Evolutionary conservation across 2,113 vertebrate genomes (phyloP).

Genomic region (Mustela nigripes): DNA sequence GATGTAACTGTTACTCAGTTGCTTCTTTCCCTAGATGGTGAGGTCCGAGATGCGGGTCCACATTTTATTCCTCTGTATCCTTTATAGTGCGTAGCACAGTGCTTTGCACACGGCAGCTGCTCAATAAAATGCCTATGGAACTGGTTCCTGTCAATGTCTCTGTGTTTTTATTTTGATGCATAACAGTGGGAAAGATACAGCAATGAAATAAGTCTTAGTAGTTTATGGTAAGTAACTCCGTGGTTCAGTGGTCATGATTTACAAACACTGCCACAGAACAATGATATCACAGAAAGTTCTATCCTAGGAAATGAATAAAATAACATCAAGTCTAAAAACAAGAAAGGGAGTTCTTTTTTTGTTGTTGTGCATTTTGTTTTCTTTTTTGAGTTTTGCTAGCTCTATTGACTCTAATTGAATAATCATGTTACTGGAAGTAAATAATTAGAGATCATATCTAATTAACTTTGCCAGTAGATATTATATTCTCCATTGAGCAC

Average conservation of each 20-base stretch:
- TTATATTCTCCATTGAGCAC: not conserved
- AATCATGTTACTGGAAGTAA: not conserved
- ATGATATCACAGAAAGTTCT: not conserved
- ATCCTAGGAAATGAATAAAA: not conserved
- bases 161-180: not conserved
- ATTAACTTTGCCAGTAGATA: slow-evolving; percentile 6
- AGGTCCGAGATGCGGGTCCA: not conserved
- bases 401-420: not conserved
- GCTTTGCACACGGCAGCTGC: not conserved
- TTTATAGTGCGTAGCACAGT: not conserved
- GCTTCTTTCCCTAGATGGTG: not conserved
- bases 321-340: not conserved
- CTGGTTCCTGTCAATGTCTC: not conserved
- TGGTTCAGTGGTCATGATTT: not conserved
- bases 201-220: not conserved
- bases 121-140: not conserved
- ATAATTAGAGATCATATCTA: not conserved
- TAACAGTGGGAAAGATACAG: not conserved
- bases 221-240: not conserved
- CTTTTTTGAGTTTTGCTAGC: not conserved
- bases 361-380: not conserved
- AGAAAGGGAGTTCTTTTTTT: not conserved
- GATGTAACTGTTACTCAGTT: not conserved
- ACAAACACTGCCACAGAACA: not conserved
- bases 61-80: not conserved